Conservation (phyloP, 2,797 vertebrate species). For the Melanotaenia maccullochi region DNA sequence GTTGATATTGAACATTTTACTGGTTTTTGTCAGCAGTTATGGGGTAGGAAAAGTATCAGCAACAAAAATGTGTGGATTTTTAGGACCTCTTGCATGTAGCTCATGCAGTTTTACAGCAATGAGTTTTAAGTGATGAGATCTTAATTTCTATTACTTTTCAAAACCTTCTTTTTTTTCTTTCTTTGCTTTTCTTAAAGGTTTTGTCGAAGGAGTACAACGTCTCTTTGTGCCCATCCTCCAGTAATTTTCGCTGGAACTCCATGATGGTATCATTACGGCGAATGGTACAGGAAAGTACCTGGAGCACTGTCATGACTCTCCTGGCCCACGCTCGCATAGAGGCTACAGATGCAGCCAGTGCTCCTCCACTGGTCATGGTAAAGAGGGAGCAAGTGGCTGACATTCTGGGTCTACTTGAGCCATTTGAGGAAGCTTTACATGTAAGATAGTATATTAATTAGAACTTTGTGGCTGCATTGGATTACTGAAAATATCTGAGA, state of each 20-base stretch:
- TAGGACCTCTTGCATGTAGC: neutral
- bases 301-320: conserved; percentile 74
- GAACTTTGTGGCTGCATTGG: neutral
- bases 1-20: too few species aligned
- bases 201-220: conserved; percentile 76
- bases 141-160: neutral
- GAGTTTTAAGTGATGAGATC: neutral
- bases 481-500: neutral
- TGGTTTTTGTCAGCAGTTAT: too few species aligned
- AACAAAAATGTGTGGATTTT: too few species aligned
- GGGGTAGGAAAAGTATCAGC: too few species aligned
- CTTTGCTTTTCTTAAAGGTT: conserved; percentile 49
- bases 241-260: conserved; percentile 80
- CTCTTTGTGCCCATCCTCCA: conserved; percentile 70
- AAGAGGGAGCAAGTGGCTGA: conserved; percentile 81
- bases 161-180: neutral
- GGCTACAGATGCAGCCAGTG: conserved; percentile 62
- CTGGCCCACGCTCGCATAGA: conserved; percentile 80
- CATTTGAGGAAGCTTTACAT: conserved; percentile 81
- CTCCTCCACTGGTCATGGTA: conserved; percentile 77
- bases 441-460: conserved; percentile 33
- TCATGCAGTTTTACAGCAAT: neutral
- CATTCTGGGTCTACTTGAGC: conserved; percentile 79
- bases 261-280: conserved; percentile 72
- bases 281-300: conserved; percentile 74